These are phyloP conservation scores for Neodon shergylaensis DNA, from an alignment of 2,113 vertebrate genomes.

Conservation along the genomic window DNA sequence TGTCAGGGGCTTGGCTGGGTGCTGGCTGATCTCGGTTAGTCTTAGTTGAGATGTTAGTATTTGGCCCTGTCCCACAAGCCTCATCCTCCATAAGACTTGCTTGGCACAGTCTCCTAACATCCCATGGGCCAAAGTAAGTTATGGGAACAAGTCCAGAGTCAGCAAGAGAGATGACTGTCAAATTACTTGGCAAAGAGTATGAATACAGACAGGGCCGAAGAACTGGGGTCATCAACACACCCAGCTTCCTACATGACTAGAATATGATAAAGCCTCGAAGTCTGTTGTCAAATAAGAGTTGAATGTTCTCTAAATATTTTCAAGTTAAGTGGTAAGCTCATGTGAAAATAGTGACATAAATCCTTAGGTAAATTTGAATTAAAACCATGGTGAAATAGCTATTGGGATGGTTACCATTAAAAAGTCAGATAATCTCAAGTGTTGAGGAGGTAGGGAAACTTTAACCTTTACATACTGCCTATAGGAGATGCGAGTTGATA, in stretches of 20 bases:
- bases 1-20: background rate
- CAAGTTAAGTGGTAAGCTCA: background rate
- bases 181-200: background rate
- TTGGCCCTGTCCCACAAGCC: background rate
- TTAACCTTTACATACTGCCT: background rate
- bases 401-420: background rate
- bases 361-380: background rate
- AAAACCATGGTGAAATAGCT: background rate
- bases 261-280: background rate
- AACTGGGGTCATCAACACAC: background rate
- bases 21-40: background rate
- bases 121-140: background rate
- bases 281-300: background rate
- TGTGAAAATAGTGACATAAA: background rate
- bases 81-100: background rate
- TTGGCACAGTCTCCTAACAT: background rate
- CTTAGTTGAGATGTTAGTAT: background rate
- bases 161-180: background rate
- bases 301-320: background rate
- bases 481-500: background rate
- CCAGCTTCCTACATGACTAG: background rate
- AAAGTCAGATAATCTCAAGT: slow-evolving; percentile 3
- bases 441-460: background rate
- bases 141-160: background rate
- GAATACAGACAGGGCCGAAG: background rate